Conservation (phyloP, 2,888 invertebrate genomes). For the Plagodis dolabraria region DNA sequence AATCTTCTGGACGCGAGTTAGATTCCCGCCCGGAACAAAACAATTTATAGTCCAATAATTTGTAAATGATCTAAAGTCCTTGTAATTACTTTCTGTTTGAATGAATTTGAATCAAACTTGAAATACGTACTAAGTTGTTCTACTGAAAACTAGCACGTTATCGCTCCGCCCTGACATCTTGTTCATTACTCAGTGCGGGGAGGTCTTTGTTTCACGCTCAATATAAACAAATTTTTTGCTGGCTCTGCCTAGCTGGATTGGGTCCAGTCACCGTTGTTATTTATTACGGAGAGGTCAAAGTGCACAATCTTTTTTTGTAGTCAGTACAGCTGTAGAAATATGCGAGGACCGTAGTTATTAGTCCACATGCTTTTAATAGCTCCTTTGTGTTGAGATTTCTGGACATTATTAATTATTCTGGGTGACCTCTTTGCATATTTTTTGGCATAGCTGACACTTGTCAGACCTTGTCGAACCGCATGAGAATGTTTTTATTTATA, state of each 20-base stretch:
- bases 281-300: slow-evolving; percentile 37
- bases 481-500: too few relatives aligned
- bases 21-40: too few relatives aligned
- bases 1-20: too few relatives aligned
- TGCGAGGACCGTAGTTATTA: slow-evolving; percentile 18
- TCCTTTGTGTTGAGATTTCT: background rate
- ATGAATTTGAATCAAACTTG: too few relatives aligned
- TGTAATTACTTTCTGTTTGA: too few relatives aligned
- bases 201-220: slow-evolving; percentile 40
- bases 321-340: slow-evolving; percentile 19
- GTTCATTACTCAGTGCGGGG: slow-evolving; percentile 38
- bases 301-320: slow-evolving; percentile 25
- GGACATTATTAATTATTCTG: too few relatives aligned
- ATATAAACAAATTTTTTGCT: slow-evolving; percentile 43
- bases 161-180: slow-evolving; percentile 20
- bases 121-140: too few relatives aligned
- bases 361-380: slow-evolving; percentile 10
- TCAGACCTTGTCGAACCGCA: too few relatives aligned
- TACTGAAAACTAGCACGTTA: background rate
- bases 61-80: too few relatives aligned
- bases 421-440: too few relatives aligned
- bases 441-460: too few relatives aligned
- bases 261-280: slow-evolving; percentile 35
- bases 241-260: slow-evolving; percentile 27
- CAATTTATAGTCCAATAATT: too few relatives aligned